These are phyloP conservation scores for Sapajus apella DNA, from an alignment of 2,113 vertebrate species.

Conservation along the genomic window DNA sequence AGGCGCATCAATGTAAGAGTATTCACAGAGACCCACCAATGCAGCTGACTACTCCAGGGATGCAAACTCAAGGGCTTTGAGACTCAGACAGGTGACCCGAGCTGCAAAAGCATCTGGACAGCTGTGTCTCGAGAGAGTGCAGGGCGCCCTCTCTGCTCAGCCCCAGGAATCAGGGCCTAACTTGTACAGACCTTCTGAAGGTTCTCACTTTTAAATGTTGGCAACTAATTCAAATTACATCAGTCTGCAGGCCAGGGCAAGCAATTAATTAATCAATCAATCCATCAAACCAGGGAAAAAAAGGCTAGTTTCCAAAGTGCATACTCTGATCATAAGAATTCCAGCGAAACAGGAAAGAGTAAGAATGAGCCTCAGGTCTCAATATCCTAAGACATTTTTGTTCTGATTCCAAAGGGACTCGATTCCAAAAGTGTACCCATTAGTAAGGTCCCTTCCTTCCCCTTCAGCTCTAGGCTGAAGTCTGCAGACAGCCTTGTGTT, in stretches of 20 bases:
- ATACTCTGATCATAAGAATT: constrained; percentile 20
- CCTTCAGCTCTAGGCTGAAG: not conserved
- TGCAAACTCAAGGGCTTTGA: not conserved
- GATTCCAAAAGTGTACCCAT: not conserved
- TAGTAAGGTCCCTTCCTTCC: not conserved
- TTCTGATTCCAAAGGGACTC: not conserved
- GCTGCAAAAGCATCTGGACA: not conserved
- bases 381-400: constrained; percentile 1
- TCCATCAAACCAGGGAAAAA: not conserved
- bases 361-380: not conserved
- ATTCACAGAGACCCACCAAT: not conserved
- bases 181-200: not conserved
- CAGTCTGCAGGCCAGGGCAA: not conserved
- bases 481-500: not conserved
- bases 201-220: constrained; percentile 15
- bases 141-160: not conserved
- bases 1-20: not conserved
- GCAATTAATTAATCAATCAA: constrained; percentile 23
- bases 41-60: not conserved
- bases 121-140: not conserved
- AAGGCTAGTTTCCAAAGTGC: constrained; percentile 5
- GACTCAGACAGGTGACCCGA: not conserved
- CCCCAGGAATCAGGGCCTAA: not conserved
- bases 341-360: not conserved
- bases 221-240: constrained; percentile 28